Evolutionary conservation across 2,797 vertebrate genomes (phyloP), one percentile per base, ranked within the genome.

Genomic region (Limosa lapponica): DNA sequence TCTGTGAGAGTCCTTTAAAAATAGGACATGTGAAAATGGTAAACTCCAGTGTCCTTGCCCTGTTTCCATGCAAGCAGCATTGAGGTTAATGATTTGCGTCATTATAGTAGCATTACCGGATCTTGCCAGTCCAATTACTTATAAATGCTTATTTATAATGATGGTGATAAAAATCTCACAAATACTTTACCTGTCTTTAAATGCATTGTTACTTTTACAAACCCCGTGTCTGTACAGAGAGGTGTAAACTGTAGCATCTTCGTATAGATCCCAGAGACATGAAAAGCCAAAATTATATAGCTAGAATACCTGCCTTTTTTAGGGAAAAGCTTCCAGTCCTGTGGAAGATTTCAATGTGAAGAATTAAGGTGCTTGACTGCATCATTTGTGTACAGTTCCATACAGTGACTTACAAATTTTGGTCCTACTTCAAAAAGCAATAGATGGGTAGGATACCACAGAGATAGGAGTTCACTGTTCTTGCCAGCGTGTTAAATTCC

Each of bases 201-300:
- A 58, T 23, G 14, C 62, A 32, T 37, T 48, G 7, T 57, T 58
- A 59, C 25, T 71, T 87, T 90, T 75, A 70, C 52, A 89, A 82
- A n/a, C 11, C 10, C 10, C 1, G 0, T 54, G 19, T 58, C n/a
- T 51, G 2, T 55, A 77, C 2, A 54, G n/a, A 78, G 52, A 71
- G 11, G 10, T 77, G 13, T 37, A 78, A 89, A 80, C 19, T 58
- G 28, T 48, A 70, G 25, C 34, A 58, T 24, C 10, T 39, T 72
- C 54, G 10, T 8, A 66, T 57, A 64, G 24, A 87, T 34, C 16
- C 10, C 13, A 82, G 43, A 59, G 22, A 39, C 10, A 30, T n/a
- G n/a, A 77, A 92, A 89, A 75, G 16, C 32, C 84, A 44, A 64
- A 80, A 52, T 54, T 36, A 15, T 43, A 25, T 23, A 48, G 6